These are phyloP conservation scores for Pygocentrus nattereri DNA, from an alignment of 2,797 vertebrate species.

Conservation along the genomic window DNA sequence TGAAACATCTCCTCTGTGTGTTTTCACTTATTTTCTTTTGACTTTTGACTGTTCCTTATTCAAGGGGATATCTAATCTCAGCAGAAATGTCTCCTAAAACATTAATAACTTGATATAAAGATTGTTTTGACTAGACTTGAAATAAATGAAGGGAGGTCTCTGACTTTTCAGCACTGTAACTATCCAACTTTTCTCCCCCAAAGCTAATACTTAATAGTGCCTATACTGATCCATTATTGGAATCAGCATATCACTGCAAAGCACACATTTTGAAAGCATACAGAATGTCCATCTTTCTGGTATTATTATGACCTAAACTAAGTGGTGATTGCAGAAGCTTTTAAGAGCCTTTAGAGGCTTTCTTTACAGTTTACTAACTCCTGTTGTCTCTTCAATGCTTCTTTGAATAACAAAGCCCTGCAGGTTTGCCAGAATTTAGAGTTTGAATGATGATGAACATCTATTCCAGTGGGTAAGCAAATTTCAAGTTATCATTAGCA, in stretches of 20 bases:
- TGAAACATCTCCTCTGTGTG: too few species aligned
- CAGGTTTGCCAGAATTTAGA: constrained; percentile 19
- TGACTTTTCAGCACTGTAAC: too few species aligned
- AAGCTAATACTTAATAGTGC: too few species aligned
- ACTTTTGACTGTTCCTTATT: too few species aligned
- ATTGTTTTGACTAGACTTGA: too few species aligned
- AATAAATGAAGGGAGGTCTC: too few species aligned
- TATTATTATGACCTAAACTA: neutral
- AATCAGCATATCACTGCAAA: neutral
- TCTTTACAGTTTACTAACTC: neutral
- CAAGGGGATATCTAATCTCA: too few species aligned
- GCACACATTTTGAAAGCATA: neutral
- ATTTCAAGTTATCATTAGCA: constrained; percentile 67
- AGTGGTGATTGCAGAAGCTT: neutral
- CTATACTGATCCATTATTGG: too few species aligned
- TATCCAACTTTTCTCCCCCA: too few species aligned
- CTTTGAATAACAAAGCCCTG: neutral
- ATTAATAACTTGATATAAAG: too few species aligned
- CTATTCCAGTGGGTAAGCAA: constrained; percentile 37
- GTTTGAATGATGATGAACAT: constrained; percentile 16
- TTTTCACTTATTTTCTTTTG: too few species aligned
- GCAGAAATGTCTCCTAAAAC: too few species aligned
- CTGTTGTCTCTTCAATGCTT: neutral
- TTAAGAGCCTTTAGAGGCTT: neutral
- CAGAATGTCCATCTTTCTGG: neutral